Evolutionary conservation across 1,140 invertebrate genomes (phyloP).

Genomic region (Meloidogyne exigua): DNA sequence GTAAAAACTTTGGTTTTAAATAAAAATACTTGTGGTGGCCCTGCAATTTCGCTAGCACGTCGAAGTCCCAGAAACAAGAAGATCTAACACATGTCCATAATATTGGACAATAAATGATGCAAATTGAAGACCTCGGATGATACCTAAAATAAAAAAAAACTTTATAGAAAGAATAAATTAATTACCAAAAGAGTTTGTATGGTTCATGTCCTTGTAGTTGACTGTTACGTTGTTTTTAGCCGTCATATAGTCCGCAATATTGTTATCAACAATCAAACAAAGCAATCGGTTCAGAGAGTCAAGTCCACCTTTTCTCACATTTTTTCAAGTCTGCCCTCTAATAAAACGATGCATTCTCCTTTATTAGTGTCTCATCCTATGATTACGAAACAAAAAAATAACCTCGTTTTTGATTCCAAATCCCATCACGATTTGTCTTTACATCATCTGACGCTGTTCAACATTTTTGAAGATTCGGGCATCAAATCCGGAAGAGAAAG

Average conservation of each 20-base stretch:
- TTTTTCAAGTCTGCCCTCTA: constrained; percentile 92
- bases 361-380: constrained; percentile 94
- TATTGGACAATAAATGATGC: constrained; percentile 98
- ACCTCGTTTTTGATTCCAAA: too few species aligned
- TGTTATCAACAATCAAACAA: constrained; percentile 92
- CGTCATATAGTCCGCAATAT: constrained; percentile 99
- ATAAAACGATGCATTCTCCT: constrained; percentile 94
- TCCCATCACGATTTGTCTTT: constrained; percentile 97
- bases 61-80: constrained; percentile 91
- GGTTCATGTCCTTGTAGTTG: constrained; percentile 99
- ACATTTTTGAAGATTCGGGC: too few species aligned
- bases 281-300: constrained; percentile 92
- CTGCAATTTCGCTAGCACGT: constrained; percentile 95
- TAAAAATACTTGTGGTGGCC: constrained; percentile 81
- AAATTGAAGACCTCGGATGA: constrained; percentile 95
- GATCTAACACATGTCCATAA: constrained; percentile 85
- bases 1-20: background rate
- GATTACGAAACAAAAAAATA: too few species aligned
- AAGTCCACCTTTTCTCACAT: constrained; percentile 99
- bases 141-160: constrained; percentile 64
- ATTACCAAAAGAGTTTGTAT: constrained; percentile 87
- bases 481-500: too few species aligned
- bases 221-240: constrained; percentile 99
- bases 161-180: background rate
- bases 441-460: constrained; percentile 98